phyloP scores from a whole-genome alignment of 2,797 vertebrate species.

The Spheniscus humboldti region DNA sequence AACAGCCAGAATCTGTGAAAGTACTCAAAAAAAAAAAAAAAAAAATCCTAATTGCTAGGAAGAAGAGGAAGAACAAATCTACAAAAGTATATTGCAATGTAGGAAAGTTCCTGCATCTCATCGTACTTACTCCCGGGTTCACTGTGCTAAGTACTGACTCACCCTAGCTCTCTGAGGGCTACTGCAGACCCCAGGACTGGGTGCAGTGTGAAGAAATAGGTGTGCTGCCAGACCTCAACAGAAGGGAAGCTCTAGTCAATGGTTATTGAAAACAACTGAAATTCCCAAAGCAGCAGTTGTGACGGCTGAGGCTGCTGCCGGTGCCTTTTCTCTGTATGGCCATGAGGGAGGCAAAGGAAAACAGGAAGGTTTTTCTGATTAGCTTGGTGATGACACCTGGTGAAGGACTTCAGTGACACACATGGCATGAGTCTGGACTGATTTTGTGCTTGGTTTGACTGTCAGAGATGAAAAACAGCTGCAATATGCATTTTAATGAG shows the following conservation, averaged over 20 bases:
- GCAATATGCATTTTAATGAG: neutral
- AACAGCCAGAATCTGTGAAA: neutral
- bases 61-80: neutral
- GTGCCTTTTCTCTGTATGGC: neutral
- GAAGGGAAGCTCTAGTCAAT: neutral
- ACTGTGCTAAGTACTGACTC: fast-evolving
- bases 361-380: neutral
- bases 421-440: neutral
- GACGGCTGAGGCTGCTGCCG: neutral
- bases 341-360: neutral
- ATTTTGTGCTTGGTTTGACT: neutral
- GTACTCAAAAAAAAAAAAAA: neutral
- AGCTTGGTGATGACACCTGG: neutral
- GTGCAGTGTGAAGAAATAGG: neutral
- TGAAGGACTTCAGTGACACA: neutral
- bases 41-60: neutral
- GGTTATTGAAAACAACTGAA: neutral
- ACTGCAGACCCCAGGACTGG: fast-evolving
- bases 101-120: neutral
- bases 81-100: fast-evolving
- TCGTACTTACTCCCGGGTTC: fast-evolving
- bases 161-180: neutral
- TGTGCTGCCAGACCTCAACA: neutral
- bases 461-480: neutral
- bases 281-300: neutral